Percentiles rank a stretch among this genome's conserved stretches.
Evolutionary conservation across 1,140 invertebrate species (phyloP).

Genomic region (Streblospio benedicti): DNA sequence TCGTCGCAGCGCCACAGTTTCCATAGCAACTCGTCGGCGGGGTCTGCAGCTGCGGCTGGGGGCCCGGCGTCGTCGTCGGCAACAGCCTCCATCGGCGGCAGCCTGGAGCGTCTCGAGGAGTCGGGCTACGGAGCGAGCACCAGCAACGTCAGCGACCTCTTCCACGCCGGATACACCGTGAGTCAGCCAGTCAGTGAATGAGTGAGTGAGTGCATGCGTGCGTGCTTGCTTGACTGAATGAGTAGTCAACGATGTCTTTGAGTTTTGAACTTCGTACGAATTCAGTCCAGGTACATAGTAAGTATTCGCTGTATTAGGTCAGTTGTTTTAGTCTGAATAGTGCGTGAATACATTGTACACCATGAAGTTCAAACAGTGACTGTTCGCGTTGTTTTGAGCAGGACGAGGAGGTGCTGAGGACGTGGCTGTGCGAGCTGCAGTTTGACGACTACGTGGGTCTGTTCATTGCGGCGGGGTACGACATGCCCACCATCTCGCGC

Average conservation of each 20-base stretch:
- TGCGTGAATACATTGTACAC: too few species aligned
- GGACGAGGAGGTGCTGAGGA: slow-evolving; percentile 85
- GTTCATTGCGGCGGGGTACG: slow-evolving; percentile 91
- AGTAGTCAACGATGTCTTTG: too few species aligned
- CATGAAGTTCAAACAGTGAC: too few species aligned
- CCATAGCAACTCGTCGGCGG: slow-evolving; percentile 51
- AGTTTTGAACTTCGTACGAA: too few species aligned
- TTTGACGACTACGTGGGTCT: slow-evolving; percentile 92
- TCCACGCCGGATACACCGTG: slow-evolving; percentile 53
- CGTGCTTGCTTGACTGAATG: neutral
- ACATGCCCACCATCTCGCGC: slow-evolving; percentile 89
- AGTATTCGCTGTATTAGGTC: too few species aligned
- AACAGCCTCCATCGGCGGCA: slow-evolving; percentile 53
- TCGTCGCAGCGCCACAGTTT: slow-evolving; percentile 51
- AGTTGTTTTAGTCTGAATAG: too few species aligned
- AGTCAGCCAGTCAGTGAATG: too few species aligned
- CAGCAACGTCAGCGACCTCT: slow-evolving; percentile 54
- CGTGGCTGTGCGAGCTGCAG: slow-evolving; percentile 87
- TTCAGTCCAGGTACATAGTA: too few species aligned
- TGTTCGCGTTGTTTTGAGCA: slow-evolving; percentile 45
- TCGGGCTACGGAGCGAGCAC: slow-evolving; percentile 41
- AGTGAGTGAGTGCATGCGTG: too few species aligned
- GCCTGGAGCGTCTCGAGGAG: slow-evolving; percentile 48
- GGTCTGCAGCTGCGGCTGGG: too few species aligned
- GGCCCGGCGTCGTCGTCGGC: too few species aligned